phyloP scores from a whole-genome alignment of 2,113 vertebrate genomes.

The Harpagus bidentatus region DNA sequence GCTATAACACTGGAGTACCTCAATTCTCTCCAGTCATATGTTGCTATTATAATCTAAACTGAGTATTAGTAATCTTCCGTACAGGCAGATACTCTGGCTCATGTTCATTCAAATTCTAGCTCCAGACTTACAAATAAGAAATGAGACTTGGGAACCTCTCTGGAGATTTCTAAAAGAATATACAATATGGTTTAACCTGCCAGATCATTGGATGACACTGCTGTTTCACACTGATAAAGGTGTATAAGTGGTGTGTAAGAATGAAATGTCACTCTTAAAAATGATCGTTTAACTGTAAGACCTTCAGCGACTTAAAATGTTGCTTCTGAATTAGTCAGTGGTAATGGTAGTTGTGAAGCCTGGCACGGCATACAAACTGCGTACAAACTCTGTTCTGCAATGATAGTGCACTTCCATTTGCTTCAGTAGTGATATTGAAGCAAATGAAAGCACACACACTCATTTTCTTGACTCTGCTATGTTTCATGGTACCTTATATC shows the following conservation, averaged over 20 bases:
- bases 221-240: conserved; percentile 30
- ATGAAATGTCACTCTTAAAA: neutral
- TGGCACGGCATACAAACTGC: neutral
- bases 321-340: neutral
- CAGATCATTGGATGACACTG: neutral
- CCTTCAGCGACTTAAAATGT: neutral
- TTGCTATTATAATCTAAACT: neutral
- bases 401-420: neutral
- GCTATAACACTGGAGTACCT: neutral
- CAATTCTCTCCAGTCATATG: neutral
- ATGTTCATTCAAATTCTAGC: neutral
- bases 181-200: neutral
- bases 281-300: neutral
- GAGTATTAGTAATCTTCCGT: neutral
- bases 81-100: neutral
- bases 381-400: neutral
- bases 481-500: neutral
- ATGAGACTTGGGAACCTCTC: neutral
- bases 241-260: neutral
- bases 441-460: neutral
- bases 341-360: neutral
- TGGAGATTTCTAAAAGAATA: neutral
- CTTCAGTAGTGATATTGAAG: neutral
- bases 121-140: neutral
- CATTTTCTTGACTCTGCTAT: neutral